A percentile compares a stretch with the other conserved stretches of the same genome.
These are phyloP conservation scores for Penelope pileata DNA, from an alignment of 2,113 vertebrate genomes.

Conservation along the genomic window DNA sequence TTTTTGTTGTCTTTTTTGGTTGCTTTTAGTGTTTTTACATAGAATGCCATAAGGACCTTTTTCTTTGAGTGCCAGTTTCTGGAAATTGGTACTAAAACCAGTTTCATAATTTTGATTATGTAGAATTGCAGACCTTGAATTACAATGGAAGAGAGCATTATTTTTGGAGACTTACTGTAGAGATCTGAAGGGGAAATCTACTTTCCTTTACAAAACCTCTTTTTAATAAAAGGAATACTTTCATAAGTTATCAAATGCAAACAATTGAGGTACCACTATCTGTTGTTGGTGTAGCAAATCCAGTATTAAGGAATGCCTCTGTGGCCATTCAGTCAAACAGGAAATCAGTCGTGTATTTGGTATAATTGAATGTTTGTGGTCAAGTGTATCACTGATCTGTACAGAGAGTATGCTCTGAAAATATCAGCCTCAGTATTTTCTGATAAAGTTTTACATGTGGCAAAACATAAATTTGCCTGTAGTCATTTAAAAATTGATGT, in stretches of 20 bases:
- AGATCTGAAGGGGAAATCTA: background rate
- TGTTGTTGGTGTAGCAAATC: conserved; percentile 49
- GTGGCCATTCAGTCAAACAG: conserved; percentile 17
- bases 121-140: background rate
- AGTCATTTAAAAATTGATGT: conserved; percentile 28
- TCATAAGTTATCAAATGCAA: background rate
- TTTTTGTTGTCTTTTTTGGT: background rate
- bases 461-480: conserved; percentile 40
- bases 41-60: background rate
- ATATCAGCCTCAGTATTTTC: conserved; percentile 24
- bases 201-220: background rate
- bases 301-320: background rate
- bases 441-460: conserved; percentile 25
- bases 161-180: background rate
- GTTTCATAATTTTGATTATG: background rate
- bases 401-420: conserved; percentile 4
- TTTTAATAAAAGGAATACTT: background rate
- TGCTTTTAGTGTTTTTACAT: background rate
- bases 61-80: background rate
- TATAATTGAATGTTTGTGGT: background rate
- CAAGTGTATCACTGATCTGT: background rate
- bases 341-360: conserved; percentile 13
- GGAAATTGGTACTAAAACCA: background rate
- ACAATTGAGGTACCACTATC: conserved; percentile 12
- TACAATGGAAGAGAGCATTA: background rate